A percentile compares a stretch with the other conserved stretches of the same genome.
Conservation (phyloP, 1,140 invertebrate species). For the Saccostrea echinata region DNA sequence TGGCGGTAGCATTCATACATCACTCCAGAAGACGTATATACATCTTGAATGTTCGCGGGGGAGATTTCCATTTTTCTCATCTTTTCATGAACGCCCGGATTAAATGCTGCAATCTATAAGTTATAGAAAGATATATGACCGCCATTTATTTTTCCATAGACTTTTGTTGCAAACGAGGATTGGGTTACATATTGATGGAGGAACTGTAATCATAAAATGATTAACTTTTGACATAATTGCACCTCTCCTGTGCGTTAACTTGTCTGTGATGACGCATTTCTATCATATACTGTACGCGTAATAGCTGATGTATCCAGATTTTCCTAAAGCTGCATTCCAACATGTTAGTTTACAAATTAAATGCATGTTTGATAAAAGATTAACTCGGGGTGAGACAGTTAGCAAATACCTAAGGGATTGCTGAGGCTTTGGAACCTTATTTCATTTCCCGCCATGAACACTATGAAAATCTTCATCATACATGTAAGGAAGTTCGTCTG, state of each 20-base stretch:
- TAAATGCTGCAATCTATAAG: constrained; percentile 3
- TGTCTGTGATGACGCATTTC: constrained; percentile 16
- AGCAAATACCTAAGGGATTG: not conserved
- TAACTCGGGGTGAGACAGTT: not conserved
- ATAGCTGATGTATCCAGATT: not conserved
- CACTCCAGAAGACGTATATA: constrained; percentile 1
- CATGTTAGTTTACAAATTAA: not conserved
- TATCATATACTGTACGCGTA: not conserved
- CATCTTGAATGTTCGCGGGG: not conserved
- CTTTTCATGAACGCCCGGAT: constrained; percentile 26
- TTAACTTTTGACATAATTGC: constrained; percentile 29
- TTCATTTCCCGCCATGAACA: not conserved
- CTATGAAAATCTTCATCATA: not conserved
- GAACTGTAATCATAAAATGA: constrained; percentile 17
- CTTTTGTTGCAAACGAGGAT: constrained; percentile 9
- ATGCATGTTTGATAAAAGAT: constrained; percentile 14
- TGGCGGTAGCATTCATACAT: constrained; percentile 6
- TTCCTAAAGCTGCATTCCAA: not conserved
- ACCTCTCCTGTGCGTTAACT: constrained; percentile 1
- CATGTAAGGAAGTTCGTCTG: not conserved
- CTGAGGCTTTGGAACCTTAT: not conserved
- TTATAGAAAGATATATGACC: not conserved
- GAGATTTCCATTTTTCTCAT: not conserved
- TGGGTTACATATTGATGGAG: not conserved
- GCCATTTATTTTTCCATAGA: constrained; percentile 12